Evolutionary conservation across 1,140 invertebrate genomes (phyloP).

Genomic region (Thalassaphorura encarpata): DNA sequence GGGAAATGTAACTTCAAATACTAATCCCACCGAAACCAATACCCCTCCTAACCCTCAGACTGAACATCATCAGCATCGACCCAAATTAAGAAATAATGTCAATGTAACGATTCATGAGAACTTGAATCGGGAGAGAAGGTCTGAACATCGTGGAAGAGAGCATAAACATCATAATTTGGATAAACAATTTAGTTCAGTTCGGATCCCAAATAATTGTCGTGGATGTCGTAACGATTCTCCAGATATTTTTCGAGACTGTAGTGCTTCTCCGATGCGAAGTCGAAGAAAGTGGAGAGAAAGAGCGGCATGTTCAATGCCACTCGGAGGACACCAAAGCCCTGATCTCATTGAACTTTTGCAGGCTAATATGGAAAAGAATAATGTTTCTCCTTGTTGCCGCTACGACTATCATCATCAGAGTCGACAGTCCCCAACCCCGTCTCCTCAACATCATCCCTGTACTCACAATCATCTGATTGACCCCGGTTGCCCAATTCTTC

Average conservation of each 20-base stretch:
- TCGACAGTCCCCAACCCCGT: constrained; percentile 1
- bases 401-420: neutral
- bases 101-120: constrained; percentile 36
- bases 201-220: constrained; percentile 23
- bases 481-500: constrained; percentile 1
- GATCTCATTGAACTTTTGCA: constrained; percentile 4
- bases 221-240: constrained; percentile 4
- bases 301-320: constrained; percentile 27
- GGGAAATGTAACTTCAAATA: too few relatives aligned
- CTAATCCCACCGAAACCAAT: too few relatives aligned
- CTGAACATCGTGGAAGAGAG: constrained; percentile 35
- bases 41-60: too few relatives aligned
- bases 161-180: constrained; percentile 21
- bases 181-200: constrained; percentile 11
- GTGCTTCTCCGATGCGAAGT: neutral
- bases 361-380: constrained; percentile 84
- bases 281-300: constrained; percentile 31
- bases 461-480: constrained; percentile 1
- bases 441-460: neutral
- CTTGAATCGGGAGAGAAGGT: constrained; percentile 36
- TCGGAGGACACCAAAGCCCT: too few relatives aligned
- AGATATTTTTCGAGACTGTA: neutral
- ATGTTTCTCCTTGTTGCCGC: constrained; percentile 37
- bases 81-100: constrained; percentile 30
- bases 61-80: too few relatives aligned